Conservation (phyloP, 2,797 vertebrate species). For the Galaxias olidus region DNA sequence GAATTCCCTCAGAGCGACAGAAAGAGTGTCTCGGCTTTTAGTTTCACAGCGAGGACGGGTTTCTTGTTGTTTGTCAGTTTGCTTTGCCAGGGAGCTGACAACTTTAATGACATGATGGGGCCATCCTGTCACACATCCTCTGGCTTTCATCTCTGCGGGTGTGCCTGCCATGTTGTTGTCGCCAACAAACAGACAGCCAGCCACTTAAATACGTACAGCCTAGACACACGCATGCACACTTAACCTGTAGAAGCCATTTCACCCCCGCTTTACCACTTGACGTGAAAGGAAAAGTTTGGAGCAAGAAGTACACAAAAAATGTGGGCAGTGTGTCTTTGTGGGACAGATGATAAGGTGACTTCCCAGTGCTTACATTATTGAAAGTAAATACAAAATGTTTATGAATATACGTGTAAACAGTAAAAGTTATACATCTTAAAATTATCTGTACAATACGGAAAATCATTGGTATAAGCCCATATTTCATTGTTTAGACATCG, state of each 20-base stretch:
- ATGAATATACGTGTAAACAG: too few species aligned
- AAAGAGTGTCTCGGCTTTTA: neutral
- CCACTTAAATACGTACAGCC: neutral
- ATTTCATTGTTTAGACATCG: too few species aligned
- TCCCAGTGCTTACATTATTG: too few species aligned
- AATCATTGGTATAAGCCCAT: too few species aligned
- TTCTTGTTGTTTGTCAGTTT: slow-evolving; percentile 1
- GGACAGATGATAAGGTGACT: too few species aligned
- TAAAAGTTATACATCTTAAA: too few species aligned
- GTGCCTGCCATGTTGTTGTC: slow-evolving; percentile 38
- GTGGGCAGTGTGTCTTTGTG: too few species aligned
- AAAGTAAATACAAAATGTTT: too few species aligned
- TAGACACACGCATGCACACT: neutral
- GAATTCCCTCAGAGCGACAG: neutral
- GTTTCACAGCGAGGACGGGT: slow-evolving; percentile 19
- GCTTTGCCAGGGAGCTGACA: slow-evolving; percentile 38
- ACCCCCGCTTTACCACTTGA: too few species aligned
- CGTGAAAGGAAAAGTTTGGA: too few species aligned
- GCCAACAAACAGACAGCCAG: slow-evolving; percentile 3
- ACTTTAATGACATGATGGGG: slow-evolving; percentile 29
- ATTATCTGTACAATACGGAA: too few species aligned
- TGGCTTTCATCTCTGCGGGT: slow-evolving; percentile 50
- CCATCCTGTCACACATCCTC: slow-evolving; percentile 45
- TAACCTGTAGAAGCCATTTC: neutral
- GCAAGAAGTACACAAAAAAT: too few species aligned